A percentile compares a stretch with the other conserved stretches of the same genome.
Conservation (phyloP, 2,797 vertebrate species). For the Dryobates pubescens region DNA sequence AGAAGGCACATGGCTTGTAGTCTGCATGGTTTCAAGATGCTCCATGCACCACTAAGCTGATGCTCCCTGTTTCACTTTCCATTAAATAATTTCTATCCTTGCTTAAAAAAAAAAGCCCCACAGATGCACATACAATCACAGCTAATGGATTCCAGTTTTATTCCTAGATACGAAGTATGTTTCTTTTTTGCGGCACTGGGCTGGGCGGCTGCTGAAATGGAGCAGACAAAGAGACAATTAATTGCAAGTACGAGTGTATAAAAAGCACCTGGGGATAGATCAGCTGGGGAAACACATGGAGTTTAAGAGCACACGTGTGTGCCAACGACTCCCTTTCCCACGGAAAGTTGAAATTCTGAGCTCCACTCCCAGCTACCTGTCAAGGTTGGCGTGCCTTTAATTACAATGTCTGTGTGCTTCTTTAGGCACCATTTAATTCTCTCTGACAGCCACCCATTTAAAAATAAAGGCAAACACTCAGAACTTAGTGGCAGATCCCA, state of each 20-base stretch:
- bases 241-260: slow-evolving; percentile 42
- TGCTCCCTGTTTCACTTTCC: slow-evolving; percentile 25
- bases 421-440: slow-evolving; percentile 76
- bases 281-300: slow-evolving; percentile 44
- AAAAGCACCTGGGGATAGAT: slow-evolving; percentile 63
- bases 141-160: slow-evolving; percentile 60
- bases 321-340: not conserved
- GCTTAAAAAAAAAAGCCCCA: slow-evolving; percentile 46
- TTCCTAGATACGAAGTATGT: not conserved
- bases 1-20: not conserved
- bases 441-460: slow-evolving; percentile 77
- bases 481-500: slow-evolving; percentile 74
- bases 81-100: slow-evolving; percentile 52
- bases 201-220: slow-evolving; percentile 41
- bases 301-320: not conserved
- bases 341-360: slow-evolving; percentile 48
- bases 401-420: slow-evolving; percentile 74
- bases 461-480: slow-evolving; percentile 79
- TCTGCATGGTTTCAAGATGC: not conserved
- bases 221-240: slow-evolving; percentile 62
- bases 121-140: slow-evolving; percentile 21
- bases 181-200: not conserved
- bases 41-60: not conserved
- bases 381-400: slow-evolving; percentile 78
- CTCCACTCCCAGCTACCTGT: slow-evolving; percentile 70